Conservation (phyloP, 2,797 vertebrate genomes). For the Allobates femoralis region DNA sequence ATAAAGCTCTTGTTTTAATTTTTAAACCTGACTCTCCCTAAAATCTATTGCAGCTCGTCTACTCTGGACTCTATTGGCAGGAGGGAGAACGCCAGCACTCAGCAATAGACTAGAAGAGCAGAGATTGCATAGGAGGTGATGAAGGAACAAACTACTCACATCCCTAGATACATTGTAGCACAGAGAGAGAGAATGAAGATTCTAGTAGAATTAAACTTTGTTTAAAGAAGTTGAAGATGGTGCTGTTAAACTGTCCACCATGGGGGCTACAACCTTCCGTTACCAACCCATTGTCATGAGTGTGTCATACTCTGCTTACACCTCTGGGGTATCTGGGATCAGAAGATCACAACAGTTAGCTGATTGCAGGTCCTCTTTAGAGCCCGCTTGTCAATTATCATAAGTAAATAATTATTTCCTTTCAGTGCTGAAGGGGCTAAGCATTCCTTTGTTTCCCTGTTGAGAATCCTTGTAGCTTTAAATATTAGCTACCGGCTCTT, state of each 20-base stretch:
- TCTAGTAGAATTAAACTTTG: neutral
- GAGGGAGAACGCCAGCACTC: neutral
- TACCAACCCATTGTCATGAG: no score
- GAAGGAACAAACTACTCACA: neutral
- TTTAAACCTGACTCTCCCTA: slow-evolving; percentile 17
- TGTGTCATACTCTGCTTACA: no score
- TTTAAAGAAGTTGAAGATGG: neutral
- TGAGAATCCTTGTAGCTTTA: no score
- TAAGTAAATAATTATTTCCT: no score
- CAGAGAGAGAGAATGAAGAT: neutral
- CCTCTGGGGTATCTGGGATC: no score
- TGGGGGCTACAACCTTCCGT: neutral
- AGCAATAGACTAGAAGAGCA: neutral
- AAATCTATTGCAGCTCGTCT: slow-evolving; percentile 1
- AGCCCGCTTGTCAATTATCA: no score
- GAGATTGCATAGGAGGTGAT: neutral
- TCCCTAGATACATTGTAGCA: slow-evolving; percentile 5
- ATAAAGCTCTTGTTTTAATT: slow-evolving; percentile 28
- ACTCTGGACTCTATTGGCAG: neutral
- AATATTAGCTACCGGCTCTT: no score
- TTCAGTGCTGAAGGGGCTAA: no score
- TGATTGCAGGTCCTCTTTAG: no score
- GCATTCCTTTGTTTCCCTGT: no score
- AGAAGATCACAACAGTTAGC: no score
- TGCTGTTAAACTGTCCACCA: neutral